Evolutionary conservation across 2,113 vertebrate species (phyloP).

Genomic region (Puffinus mauretanicus): DNA sequence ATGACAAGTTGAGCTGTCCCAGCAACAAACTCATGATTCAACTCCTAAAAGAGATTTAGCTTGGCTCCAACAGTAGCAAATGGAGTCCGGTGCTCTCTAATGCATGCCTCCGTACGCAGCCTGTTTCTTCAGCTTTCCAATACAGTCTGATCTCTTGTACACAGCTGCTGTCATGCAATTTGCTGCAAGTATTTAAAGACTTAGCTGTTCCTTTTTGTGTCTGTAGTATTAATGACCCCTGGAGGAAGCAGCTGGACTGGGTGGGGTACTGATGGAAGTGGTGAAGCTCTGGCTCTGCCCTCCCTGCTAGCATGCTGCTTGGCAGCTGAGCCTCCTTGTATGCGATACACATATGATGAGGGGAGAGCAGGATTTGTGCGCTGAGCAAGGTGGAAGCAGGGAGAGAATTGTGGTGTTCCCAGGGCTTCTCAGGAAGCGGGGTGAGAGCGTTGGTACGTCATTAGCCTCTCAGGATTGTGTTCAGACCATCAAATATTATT

Average conservation of each 20-base stretch:
- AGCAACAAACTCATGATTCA: background rate
- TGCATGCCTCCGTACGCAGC: fast-evolving
- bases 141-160: background rate
- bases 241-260: background rate
- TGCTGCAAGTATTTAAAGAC: background rate
- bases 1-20: background rate
- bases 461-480: background rate
- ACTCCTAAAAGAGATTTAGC: background rate
- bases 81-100: background rate
- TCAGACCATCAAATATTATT: background rate
- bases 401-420: background rate
- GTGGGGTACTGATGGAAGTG: background rate
- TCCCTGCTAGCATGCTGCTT: fast-evolving
- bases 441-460: background rate
- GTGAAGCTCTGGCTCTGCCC: background rate
- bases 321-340: background rate
- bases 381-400: background rate
- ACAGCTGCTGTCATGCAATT: background rate
- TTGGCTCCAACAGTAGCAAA: background rate
- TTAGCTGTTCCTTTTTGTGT: background rate
- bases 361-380: background rate
- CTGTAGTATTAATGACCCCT: background rate
- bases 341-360: fast-evolving
- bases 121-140: background rate
- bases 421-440: background rate